Percentiles rank a stretch among this genome's conserved stretches.
Conservation (phyloP, 2,113 vertebrate species). For the Galemys pyrenaicus region DNA sequence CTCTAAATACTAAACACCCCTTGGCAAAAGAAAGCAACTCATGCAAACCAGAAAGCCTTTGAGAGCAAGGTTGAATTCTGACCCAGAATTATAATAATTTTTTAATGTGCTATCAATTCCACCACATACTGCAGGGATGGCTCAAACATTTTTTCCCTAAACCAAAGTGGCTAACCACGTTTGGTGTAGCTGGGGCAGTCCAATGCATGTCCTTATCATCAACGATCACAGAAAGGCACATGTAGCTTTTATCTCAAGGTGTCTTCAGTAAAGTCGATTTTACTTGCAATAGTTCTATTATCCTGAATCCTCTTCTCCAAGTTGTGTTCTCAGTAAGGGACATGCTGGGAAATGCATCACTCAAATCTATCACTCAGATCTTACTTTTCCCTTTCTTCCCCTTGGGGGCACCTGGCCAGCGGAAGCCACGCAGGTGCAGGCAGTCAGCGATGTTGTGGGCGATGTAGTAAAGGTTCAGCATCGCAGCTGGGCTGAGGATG, state of each 20-base stretch:
- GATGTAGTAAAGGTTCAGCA: constrained; percentile 92
- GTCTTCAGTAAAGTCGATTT: not conserved
- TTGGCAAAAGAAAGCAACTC: not conserved
- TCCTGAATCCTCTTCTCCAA: not conserved
- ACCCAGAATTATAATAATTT: not conserved
- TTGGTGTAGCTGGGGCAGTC: not conserved
- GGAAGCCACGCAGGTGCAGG: constrained; percentile 88
- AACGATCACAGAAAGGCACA: not conserved
- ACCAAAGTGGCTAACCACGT: not conserved
- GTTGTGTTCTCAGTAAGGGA: not conserved
- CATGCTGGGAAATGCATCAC: not conserved
- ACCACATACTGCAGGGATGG: not conserved
- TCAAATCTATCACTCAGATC: constrained; percentile 4
- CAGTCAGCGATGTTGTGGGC: constrained; percentile 90
- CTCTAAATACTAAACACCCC: not conserved
- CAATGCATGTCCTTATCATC: not conserved
- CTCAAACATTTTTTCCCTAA: not conserved
- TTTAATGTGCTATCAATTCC: not conserved
- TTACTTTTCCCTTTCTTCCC: constrained; percentile 81
- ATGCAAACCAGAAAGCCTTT: not conserved
- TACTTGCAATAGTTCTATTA: not conserved
- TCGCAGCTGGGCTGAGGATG: constrained; percentile 88
- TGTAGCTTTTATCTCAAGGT: not conserved
- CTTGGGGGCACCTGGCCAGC: constrained; percentile 86
- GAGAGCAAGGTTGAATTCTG: not conserved